Base-by-base conservation (phyloP, 2,113 vertebrate genomes). In the Stomatorhinus ivindoensis region DNA sequence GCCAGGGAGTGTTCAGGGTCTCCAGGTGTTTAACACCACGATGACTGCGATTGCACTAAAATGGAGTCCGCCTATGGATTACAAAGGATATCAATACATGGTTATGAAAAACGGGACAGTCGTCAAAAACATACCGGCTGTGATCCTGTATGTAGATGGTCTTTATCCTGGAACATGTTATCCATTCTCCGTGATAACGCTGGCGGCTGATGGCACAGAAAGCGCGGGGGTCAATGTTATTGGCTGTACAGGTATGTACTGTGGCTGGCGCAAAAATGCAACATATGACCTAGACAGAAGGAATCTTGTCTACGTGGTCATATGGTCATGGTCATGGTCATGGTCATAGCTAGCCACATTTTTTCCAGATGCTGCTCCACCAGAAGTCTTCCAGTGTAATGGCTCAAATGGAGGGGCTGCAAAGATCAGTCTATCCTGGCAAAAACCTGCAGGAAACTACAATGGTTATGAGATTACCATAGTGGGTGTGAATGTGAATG, bases 371-470 rank as follows among this genome's bases (percentile, higher is more conserved):
- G 89, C 95, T 0, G 96, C 96, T 89, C 80, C 89, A 44, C 92
- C 91, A 69, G 53, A 0, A 10, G 0, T 31, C 42, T 50, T 97
- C 51, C 0, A 0, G 0, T 98, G 97, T 88, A 0, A 85, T 0
- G 15, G 90, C 86, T 91, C 91, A 17, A 93, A 97, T 48, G 24
- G 31, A 61, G 88, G 69, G 46, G 0, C 91, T 0, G 80, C 97
- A 48, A 1, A 17, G n/a, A 51, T 98, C 84, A 24, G 8, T 13
- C 61, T 98, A 88, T 92, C 39, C 0, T 99, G 97, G 97, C 4
- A 0, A 1, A 90, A 89, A 88, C 96, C 97, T 0, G 0, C 0
- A 0, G 97, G 97, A 9, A 1, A 0, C 3, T 90, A 90, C 86
- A 17, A 10, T 31, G 92, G 87, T 84, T 97, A 98, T 44, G 0